These are phyloP conservation scores for Physella acuta DNA, from an alignment of 1,140 invertebrate genomes.

Conservation along the genomic window DNA sequence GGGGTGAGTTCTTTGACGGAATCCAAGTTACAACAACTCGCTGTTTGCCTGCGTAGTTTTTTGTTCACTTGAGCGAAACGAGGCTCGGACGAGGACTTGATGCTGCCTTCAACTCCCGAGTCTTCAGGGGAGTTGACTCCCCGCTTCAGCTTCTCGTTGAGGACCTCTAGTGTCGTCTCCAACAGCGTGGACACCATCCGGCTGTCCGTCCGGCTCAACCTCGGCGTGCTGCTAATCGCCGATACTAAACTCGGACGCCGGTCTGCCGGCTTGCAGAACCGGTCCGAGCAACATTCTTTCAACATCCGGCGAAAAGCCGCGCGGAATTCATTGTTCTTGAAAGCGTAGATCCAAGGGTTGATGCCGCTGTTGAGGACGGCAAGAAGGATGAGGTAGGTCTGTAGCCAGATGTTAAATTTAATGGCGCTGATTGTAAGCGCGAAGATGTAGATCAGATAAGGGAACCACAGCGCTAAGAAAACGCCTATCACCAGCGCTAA, in stretches of 20 bases:
- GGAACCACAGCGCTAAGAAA: slow-evolving; percentile 68
- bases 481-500: slow-evolving; percentile 68
- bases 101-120: neutral
- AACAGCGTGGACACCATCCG: neutral
- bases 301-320: slow-evolving; percentile 65
- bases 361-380: slow-evolving; percentile 67
- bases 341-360: slow-evolving; percentile 73
- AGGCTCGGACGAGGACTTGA: neutral
- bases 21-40: slow-evolving; percentile 2
- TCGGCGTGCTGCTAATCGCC: slow-evolving; percentile 7
- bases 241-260: slow-evolving; percentile 10
- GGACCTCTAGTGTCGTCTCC: neutral
- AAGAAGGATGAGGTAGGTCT: slow-evolving; percentile 65
- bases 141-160: slow-evolving; percentile 7
- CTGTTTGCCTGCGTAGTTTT: neutral
- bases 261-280: neutral
- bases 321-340: slow-evolving; percentile 69
- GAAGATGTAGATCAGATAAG: slow-evolving; percentile 67
- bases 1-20: too few species aligned
- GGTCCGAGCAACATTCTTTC: slow-evolving; percentile 16
- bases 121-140: slow-evolving; percentile 1
- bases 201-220: slow-evolving; percentile 20
- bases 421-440: slow-evolving; percentile 64
- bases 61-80: neutral
- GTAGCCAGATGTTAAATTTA: slow-evolving; percentile 62